phyloP scores from a whole-genome alignment of 2,797 vertebrate species.

The Prionace glauca region DNA sequence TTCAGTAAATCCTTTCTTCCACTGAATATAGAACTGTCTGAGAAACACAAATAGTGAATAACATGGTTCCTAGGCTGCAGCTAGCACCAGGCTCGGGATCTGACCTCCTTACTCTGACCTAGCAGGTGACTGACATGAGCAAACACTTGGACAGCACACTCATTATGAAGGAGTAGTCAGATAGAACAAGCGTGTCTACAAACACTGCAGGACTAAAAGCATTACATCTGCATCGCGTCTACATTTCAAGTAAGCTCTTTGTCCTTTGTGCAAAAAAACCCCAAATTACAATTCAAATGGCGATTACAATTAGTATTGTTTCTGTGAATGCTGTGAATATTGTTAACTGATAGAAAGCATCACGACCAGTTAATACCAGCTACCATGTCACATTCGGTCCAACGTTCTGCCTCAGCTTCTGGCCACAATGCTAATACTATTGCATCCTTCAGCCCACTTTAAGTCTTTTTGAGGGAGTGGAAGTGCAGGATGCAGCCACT shows the following conservation, averaged over 20 bases:
- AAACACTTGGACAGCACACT: constrained; percentile 50
- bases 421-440: not conserved
- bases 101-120: constrained; percentile 50
- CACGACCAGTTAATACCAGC: not conserved
- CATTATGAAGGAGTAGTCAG: constrained; percentile 44
- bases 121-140: constrained; percentile 58
- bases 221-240: constrained; percentile 45
- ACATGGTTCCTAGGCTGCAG: constrained; percentile 41
- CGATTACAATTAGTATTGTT: constrained; percentile 43
- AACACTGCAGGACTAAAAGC: constrained; percentile 43
- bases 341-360: constrained; percentile 26
- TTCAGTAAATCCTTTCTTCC: constrained; percentile 37
- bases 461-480: not conserved
- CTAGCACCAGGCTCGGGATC: constrained; percentile 35
- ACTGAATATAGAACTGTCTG: constrained; percentile 42
- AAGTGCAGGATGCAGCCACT: not conserved
- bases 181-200: constrained; percentile 42
- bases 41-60: constrained; percentile 39
- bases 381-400: constrained; percentile 21
- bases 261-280: constrained; percentile 43
- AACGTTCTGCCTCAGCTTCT: not conserved
- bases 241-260: constrained; percentile 50
- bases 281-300: constrained; percentile 44
- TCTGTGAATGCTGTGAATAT: constrained; percentile 39
- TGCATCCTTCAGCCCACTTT: not conserved